Evolutionary conservation across 2,888 invertebrate genomes (phyloP).

Genomic region (Strigamia maritima): DNA sequence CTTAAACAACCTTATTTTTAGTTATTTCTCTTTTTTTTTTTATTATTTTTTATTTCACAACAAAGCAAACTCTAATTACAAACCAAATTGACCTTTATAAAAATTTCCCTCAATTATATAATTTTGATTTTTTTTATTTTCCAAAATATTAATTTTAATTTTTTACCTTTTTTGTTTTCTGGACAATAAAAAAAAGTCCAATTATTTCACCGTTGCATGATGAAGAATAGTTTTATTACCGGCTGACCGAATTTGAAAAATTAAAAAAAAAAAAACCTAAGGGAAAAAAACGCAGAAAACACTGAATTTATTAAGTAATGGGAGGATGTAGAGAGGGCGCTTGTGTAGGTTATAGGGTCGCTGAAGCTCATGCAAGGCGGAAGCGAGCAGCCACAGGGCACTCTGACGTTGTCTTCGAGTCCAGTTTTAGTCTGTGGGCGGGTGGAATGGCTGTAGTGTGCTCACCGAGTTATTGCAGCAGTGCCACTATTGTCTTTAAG

Average conservation of each 20-base stretch:
- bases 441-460: background rate
- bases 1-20: no score
- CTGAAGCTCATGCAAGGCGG: conserved; percentile 12
- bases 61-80: no score
- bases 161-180: background rate
- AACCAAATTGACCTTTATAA: no score
- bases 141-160: background rate
- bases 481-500: background rate
- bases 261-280: background rate
- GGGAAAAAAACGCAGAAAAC: background rate
- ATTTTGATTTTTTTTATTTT: no score
- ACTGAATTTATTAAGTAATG: background rate
- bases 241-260: background rate
- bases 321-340: background rate
- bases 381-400: background rate
- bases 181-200: no score
- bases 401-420: background rate
- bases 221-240: background rate
- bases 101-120: no score
- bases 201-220: no score
- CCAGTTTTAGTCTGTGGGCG: background rate
- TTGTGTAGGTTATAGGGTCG: conserved; percentile 20
- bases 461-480: background rate
- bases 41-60: no score
- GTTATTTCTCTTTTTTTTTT: no score